phyloP scores from a whole-genome alignment of 2,113 vertebrate species.

The Nycticorax nycticorax region DNA sequence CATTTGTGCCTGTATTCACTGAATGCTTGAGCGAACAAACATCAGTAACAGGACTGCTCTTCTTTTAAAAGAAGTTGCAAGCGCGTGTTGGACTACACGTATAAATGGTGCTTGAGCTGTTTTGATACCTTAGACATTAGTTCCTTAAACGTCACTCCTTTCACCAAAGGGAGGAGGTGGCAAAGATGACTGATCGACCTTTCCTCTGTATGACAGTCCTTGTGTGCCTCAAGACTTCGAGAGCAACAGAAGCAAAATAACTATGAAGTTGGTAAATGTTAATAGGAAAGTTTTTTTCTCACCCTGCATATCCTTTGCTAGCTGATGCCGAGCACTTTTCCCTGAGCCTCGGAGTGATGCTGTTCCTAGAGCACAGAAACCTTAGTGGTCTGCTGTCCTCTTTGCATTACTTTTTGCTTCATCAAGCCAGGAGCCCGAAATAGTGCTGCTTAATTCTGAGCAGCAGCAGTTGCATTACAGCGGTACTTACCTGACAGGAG shows the following conservation, averaged over 20 bases:
- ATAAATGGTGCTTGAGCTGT: background rate
- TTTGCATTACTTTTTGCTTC: background rate
- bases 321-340: background rate
- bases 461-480: background rate
- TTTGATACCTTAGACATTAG: background rate
- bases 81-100: accelerated
- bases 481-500: too few species aligned
- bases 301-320: background rate
- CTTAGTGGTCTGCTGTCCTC: background rate
- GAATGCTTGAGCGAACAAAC: background rate
- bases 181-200: background rate
- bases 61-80: background rate
- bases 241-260: background rate
- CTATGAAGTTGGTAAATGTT: background rate
- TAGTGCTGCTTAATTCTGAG: background rate
- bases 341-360: background rate
- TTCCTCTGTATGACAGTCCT: background rate
- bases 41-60: background rate
- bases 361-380: background rate
- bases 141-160: background rate
- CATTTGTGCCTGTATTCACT: background rate
- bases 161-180: background rate
- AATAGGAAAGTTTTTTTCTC: background rate
- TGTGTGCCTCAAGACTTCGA: background rate
- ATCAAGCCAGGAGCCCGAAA: background rate